Conservation (phyloP, 2,888 invertebrate genomes). For the Cepaea hortensis region DNA sequence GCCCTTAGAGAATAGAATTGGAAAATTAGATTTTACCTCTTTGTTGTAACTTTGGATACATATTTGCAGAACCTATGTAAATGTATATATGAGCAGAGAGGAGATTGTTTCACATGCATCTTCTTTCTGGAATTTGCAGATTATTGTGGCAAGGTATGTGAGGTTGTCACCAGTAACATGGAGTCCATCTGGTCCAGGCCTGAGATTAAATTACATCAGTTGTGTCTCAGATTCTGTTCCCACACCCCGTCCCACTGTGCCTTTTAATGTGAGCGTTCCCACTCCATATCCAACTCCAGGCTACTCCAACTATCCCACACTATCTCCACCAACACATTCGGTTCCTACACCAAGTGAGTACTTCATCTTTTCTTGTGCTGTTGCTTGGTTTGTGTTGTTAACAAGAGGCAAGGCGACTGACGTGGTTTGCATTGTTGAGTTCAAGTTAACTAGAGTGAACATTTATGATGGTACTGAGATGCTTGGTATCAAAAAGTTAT, state of each 20-base stretch:
- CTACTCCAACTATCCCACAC: not conserved
- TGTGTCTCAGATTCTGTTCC: constrained; percentile 56
- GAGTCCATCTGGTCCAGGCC: constrained; percentile 57
- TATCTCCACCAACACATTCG: constrained; percentile 13
- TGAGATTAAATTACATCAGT: constrained; percentile 63
- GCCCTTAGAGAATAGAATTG: too few relatives aligned
- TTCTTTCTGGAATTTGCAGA: constrained; percentile 1
- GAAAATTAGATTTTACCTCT: too few relatives aligned
- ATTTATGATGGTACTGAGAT: too few relatives aligned
- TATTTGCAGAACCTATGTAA: too few relatives aligned
- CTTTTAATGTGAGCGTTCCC: constrained; percentile 31
- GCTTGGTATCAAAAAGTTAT: too few relatives aligned
- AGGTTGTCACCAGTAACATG: constrained; percentile 61
- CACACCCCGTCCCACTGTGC: constrained; percentile 47
- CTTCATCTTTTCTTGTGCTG: not conserved
- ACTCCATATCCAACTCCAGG: constrained; percentile 16
- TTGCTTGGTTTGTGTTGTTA: not conserved
- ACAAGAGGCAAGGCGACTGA: too few relatives aligned
- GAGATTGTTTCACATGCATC: not conserved
- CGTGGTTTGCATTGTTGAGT: too few relatives aligned
- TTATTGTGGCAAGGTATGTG: constrained; percentile 59
- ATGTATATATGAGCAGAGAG: too few relatives aligned
- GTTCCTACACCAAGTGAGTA: constrained; percentile 8
- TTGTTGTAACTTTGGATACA: too few relatives aligned
- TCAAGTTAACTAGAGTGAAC: too few relatives aligned